A percentile compares a stretch with the other conserved stretches of the same genome.
Conservation (phyloP, 2,113 vertebrate genomes). For the Salvelinus namaycush region DNA sequence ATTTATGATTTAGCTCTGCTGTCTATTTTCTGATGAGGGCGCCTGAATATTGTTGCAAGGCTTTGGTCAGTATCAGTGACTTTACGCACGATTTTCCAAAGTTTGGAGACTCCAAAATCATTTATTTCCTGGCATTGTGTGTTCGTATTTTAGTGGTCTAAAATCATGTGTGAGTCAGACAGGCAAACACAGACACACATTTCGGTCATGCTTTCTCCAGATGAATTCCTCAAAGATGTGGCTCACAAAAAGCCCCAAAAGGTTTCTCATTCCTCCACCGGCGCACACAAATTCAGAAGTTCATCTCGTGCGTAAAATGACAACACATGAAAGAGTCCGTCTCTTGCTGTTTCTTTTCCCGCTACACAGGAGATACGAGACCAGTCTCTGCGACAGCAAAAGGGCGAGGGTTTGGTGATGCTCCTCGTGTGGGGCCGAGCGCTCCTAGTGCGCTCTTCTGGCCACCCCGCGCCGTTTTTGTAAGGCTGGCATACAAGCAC, state of each 20-base stretch:
- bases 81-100: conserved; percentile 37
- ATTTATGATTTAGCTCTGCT: neutral
- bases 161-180: neutral
- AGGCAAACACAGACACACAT: neutral
- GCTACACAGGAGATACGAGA: conserved; percentile 24
- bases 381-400: conserved; percentile 14
- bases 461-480: conserved; percentile 77
- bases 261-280: neutral
- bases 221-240: neutral
- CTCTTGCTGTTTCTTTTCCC: conserved; percentile 18
- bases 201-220: no score
- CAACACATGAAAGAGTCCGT: neutral
- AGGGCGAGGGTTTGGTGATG: conserved; percentile 8
- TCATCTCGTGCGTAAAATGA: conserved; percentile 54
- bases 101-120: conserved; percentile 42
- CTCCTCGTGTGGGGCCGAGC: conserved; percentile 24
- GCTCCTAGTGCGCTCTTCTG: conserved; percentile 57
- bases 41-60: neutral
- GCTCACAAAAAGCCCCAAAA: neutral
- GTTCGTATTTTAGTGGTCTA: neutral
- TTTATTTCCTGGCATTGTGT: conserved; percentile 4
- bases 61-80: conserved; percentile 44
- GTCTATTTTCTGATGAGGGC: neutral
- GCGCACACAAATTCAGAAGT: neutral
- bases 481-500: conserved; percentile 80